Percentiles rank a stretch among this genome's conserved stretches.
phyloP scores from a whole-genome alignment of 2,888 invertebrate genomes.

The Ectropis crepuscularia region DNA sequence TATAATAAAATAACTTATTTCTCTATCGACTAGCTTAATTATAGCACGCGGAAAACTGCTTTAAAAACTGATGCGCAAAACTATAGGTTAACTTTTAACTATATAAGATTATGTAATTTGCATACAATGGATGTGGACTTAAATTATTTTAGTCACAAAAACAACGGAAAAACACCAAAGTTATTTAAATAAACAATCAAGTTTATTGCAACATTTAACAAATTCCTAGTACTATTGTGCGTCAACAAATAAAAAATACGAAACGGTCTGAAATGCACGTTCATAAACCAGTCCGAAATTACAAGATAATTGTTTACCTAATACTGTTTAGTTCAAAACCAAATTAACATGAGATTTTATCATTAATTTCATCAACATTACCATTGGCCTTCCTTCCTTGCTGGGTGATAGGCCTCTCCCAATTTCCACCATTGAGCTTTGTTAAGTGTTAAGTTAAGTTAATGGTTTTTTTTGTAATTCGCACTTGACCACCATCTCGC shows the following conservation, averaged over 20 bases:
- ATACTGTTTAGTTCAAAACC: background rate
- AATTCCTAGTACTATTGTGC: constrained; percentile 4
- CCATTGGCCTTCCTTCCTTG: no score
- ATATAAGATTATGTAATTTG: constrained; percentile 24
- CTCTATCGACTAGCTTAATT: no score
- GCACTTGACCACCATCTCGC: no score
- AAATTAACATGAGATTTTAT: background rate
- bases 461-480: no score
- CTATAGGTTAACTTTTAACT: constrained; percentile 1
- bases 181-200: background rate
- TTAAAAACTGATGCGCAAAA: constrained; percentile 7
- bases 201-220: background rate
- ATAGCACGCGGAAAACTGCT: constrained; percentile 1
- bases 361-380: no score
- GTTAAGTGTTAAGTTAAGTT: no score
- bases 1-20: no score
- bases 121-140: constrained; percentile 30
- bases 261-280: background rate
- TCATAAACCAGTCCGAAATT: constrained; percentile 1
- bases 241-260: background rate
- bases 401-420: no score
- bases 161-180: constrained; percentile 6
- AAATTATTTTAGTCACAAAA: constrained; percentile 13
- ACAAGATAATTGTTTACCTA: constrained; percentile 3
- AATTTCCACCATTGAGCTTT: no score